phyloP scores from a whole-genome alignment of 2,113 vertebrate species.

The Vidua chalybeata region DNA sequence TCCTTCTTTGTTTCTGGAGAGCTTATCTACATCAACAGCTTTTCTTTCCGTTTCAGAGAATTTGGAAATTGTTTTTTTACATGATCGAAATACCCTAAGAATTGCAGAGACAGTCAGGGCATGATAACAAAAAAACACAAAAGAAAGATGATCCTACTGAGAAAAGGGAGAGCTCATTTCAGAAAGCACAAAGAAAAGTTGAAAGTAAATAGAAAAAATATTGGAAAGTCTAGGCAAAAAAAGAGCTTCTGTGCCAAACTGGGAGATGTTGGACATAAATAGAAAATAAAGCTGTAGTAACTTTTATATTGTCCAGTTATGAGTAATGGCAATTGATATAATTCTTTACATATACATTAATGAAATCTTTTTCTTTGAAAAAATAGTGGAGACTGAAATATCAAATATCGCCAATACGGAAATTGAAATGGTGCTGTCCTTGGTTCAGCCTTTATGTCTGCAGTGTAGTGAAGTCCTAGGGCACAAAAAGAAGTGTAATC shows the following conservation, averaged over 20 bases:
- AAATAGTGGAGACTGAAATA: neutral
- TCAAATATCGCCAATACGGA: neutral
- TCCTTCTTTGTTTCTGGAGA: neutral
- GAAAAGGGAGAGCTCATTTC: neutral
- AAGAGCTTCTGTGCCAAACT: neutral
- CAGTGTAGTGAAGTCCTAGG: neutral
- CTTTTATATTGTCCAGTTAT: neutral
- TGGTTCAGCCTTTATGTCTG: neutral
- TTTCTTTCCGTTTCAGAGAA: neutral
- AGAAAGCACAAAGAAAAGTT: neutral
- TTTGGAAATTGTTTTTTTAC: constrained; percentile 19
- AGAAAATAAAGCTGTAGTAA: neutral
- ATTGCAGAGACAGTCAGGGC: neutral
- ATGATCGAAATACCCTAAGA: neutral
- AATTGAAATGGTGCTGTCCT: neutral
- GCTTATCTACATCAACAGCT: constrained; percentile 40
- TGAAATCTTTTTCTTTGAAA: neutral
- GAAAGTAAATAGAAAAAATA: neutral
- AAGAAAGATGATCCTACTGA: neutral
- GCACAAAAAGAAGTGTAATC: neutral
- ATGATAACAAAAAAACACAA: neutral
- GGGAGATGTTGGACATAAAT: neutral
- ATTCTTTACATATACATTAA: neutral
- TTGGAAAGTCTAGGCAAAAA: neutral
- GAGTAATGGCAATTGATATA: neutral